Percentiles rank a stretch among this genome's conserved stretches.
These are phyloP conservation scores for Adelphocoris suturalis DNA, from an alignment of 2,888 invertebrate genomes.

Conservation along the genomic window DNA sequence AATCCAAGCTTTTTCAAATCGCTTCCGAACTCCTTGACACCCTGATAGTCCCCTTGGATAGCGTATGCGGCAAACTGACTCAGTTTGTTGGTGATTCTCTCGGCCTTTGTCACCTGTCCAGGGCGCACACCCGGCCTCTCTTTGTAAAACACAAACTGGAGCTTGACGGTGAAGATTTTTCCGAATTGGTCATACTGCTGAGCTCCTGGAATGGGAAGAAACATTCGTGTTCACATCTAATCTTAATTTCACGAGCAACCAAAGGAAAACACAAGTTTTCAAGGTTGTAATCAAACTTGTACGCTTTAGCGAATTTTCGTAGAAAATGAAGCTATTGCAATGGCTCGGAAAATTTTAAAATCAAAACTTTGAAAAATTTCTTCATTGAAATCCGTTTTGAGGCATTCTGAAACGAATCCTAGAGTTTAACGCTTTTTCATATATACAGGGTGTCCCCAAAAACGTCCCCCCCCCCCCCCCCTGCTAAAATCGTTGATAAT, in stretches of 20 bases:
- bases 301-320: no score
- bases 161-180: slow-evolving; percentile 97
- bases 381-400: no score
- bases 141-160: slow-evolving; percentile 98
- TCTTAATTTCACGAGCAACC: no score
- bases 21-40: slow-evolving; percentile 95
- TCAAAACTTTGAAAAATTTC: no score
- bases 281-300: not conserved
- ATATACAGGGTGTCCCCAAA: no score
- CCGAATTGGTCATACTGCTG: slow-evolving; percentile 99
- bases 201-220: slow-evolving; percentile 81
- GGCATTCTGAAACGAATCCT: no score
- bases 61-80: slow-evolving; percentile 96
- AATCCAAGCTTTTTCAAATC: slow-evolving; percentile 95
- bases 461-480: no score
- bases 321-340: no score
- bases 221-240: not conserved
- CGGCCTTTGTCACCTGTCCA: slow-evolving; percentile 95
- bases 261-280: not conserved
- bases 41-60: slow-evolving; percentile 95
- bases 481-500: no score
- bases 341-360: no score
- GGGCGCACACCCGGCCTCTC: slow-evolving; percentile 97
- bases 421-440: no score
- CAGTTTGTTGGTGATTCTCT: slow-evolving; percentile 92